Evolutionary conservation across 1,140 invertebrate genomes (phyloP), one percentile per base, ranked within the genome.

Genomic region (Neelides sp.): DNA sequence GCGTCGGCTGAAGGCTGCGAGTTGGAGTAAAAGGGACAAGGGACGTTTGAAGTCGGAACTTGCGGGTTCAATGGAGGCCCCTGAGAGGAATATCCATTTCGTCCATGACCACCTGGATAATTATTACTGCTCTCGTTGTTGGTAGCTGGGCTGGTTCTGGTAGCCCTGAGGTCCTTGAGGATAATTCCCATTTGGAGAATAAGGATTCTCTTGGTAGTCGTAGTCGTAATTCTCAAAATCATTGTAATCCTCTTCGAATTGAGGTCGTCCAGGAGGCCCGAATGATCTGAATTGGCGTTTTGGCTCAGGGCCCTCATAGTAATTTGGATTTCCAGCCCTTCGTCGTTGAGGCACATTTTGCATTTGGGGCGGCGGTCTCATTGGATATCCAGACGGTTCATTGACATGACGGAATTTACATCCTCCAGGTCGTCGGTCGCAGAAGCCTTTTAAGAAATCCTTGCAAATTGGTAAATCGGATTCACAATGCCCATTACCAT

Each of bases 401-500:
- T 68, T 65, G 55, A 76, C 23, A 65, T 77, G 68, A 36, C 76
- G 66, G 66, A 77, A 73, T 55, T 73, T 74, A 63, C 74, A 76
- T 48, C 69, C 65, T 3, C 64, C 65, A 13, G 63, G 66, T 20
- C 77, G 71, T 28, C 79, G 70, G 26, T 57, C 52, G 63, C 83
- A 87, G 42, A 77, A 74, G 2, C 82, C 80, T 64, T 83, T 83
- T 20, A 83, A 65, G 63, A 76, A 85, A 63, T 86, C 80, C 64
- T 84, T 83, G 62, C 83, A 85, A 34, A 84, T 67, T 0, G 82
- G 79, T 43, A 68, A 68, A n/a, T 72, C 73, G 0, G 56, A 61
- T 61, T 68, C 12, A 19, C 22, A 15, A 5, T n/a, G 13, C 19
- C 30, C 22, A 23, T 19, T 44, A 13, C 3, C 20, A 40, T n/a